Evolutionary conservation across 2,113 vertebrate genomes (phyloP).

Genomic region (Xiphophorus maculatus): DNA sequence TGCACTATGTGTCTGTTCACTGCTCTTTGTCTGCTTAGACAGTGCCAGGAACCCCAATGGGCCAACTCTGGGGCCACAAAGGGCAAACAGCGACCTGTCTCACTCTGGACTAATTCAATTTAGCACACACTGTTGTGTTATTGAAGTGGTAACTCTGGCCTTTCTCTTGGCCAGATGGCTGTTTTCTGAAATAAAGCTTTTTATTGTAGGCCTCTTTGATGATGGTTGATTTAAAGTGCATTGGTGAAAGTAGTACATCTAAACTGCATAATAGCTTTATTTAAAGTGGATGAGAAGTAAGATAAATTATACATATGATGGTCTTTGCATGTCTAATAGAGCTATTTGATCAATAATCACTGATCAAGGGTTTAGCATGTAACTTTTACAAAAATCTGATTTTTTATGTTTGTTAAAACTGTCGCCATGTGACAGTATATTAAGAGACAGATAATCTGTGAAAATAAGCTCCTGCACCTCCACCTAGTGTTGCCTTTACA

Average conservation of each 20-base stretch:
- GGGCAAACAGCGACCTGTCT: slow-evolving; percentile 49
- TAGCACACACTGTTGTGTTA: slow-evolving; percentile 49
- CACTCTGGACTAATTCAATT: slow-evolving; percentile 63
- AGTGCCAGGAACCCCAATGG: slow-evolving; percentile 56
- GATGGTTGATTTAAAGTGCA: neutral
- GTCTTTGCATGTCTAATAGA: neutral
- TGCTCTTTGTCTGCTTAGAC: slow-evolving; percentile 56
- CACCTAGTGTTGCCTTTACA: no score
- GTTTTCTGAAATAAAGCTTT: slow-evolving; percentile 19
- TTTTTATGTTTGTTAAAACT: no score
- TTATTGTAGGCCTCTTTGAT: neutral
- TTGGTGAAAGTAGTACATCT: neutral
- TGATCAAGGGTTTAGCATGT: neutral
- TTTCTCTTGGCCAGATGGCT: slow-evolving; percentile 42
- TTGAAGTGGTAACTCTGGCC: slow-evolving; percentile 28
- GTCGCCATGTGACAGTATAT: no score
- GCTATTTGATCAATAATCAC: neutral
- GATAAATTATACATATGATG: neutral
- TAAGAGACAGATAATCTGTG: no score
- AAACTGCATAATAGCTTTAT: neutral
- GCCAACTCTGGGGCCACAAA: slow-evolving; percentile 43
- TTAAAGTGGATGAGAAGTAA: neutral
- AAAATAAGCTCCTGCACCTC: no score
- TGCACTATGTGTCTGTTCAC: slow-evolving; percentile 46
- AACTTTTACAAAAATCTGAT: neutral